These are phyloP conservation scores for Drosophila subpulchrella DNA, from an alignment of 1,140 invertebrate species.

Conservation along the genomic window DNA sequence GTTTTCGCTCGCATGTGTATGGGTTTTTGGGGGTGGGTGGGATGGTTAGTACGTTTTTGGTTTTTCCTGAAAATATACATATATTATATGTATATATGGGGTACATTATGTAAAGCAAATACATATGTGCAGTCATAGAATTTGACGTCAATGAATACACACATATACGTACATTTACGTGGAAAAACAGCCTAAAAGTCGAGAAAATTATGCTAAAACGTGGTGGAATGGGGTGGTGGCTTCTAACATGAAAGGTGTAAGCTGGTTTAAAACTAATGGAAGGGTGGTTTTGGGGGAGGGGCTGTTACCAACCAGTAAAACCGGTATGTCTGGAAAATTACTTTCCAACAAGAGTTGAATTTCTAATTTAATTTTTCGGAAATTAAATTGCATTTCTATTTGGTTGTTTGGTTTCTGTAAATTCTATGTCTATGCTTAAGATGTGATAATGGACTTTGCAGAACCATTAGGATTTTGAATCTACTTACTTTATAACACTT, in stretches of 20 bases:
- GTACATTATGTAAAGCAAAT: slow-evolving; percentile 54
- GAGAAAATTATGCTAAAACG: slow-evolving; percentile 51
- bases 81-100: not conserved
- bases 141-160: slow-evolving; percentile 58
- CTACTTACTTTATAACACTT: no score
- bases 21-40: slow-evolving; percentile 16
- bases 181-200: slow-evolving; percentile 62
- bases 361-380: slow-evolving; percentile 2
- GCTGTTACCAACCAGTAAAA: slow-evolving; percentile 18
- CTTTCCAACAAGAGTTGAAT: slow-evolving; percentile 8
- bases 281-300: slow-evolving; percentile 18
- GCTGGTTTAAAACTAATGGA: slow-evolving; percentile 42
- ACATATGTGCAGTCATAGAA: slow-evolving; percentile 64
- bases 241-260: slow-evolving; percentile 31
- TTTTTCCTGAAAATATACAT: slow-evolving; percentile 2
- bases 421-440: not conserved
- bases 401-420: not conserved
- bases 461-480: no score
- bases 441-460: no score
- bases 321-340: slow-evolving; percentile 28
- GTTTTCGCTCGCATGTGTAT: slow-evolving; percentile 60
- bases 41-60: not conserved
- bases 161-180: slow-evolving; percentile 18
- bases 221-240: slow-evolving; percentile 9
- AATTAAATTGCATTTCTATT: slow-evolving; percentile 1